Conservation (phyloP, 2,888 invertebrate species). For the Leptopilina syphax region DNA sequence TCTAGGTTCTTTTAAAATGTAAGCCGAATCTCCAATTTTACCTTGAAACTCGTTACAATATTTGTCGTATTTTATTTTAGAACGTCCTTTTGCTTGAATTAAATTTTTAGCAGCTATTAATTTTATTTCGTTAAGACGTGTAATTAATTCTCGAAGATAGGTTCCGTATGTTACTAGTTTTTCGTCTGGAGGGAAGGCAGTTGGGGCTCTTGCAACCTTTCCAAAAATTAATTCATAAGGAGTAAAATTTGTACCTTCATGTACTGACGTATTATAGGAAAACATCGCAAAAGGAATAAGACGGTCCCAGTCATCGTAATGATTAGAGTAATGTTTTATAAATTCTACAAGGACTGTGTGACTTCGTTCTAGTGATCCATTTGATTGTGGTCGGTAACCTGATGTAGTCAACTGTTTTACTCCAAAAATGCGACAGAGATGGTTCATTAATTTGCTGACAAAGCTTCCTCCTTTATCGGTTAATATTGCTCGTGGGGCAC, state of each 20-base stretch:
- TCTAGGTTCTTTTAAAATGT: not conserved
- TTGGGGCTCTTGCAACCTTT: not conserved
- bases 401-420: slow-evolving; percentile 7
- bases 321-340: no score
- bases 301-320: no score
- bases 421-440: not conserved
- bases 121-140: no score
- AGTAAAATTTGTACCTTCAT: not conserved
- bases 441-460: not conserved
- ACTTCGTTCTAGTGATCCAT: not conserved
- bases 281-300: not conserved
- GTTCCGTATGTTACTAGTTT: no score
- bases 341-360: no score
- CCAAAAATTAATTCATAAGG: not conserved
- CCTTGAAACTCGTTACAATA: not conserved
- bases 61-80: not conserved
- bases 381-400: not conserved
- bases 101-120: no score
- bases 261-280: not conserved
- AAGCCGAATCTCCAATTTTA: not conserved
- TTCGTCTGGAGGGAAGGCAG: no score
- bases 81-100: not conserved
- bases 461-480: not conserved
- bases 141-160: no score
- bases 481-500: not conserved